A percentile compares a stretch with the other conserved stretches of the same genome.
phyloP scores from a whole-genome alignment of 2,797 vertebrate species.

The Limosa lapponica region DNA sequence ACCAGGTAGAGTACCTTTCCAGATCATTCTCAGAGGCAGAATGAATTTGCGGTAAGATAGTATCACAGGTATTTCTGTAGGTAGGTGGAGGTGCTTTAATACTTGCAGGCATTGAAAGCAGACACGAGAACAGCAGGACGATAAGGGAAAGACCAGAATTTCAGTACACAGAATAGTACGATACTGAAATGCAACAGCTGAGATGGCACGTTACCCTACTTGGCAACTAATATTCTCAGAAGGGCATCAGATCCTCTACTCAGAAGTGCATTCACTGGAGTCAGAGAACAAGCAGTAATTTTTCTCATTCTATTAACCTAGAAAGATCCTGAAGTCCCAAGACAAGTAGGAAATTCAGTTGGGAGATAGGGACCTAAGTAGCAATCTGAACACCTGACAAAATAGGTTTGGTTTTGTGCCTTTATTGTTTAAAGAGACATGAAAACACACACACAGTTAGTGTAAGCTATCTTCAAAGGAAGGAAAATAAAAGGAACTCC shows the following conservation, averaged over 20 bases:
- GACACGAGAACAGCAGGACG: background rate
- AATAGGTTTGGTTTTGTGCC: background rate
- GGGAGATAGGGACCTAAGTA: background rate
- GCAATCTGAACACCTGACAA: background rate
- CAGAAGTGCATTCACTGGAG: background rate
- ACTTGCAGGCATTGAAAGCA: background rate
- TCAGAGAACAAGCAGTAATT: background rate
- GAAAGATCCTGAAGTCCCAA: background rate
- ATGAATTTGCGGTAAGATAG: slow-evolving; percentile 46
- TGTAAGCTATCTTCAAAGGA: background rate
- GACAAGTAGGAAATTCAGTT: background rate
- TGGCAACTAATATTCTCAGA: background rate
- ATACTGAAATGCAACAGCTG: background rate
- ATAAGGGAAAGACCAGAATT: background rate
- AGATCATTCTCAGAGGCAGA: slow-evolving; percentile 12
- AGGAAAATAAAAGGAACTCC: background rate
- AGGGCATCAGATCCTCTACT: background rate
- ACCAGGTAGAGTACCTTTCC: background rate
- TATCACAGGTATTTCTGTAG: background rate
- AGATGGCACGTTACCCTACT: background rate
- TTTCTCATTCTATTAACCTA: background rate
- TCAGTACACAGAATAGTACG: background rate
- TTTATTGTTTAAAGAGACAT: background rate
- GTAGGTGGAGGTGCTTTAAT: background rate
- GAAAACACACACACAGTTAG: background rate